A percentile compares a stretch with the other conserved stretches of the same genome.
Conservation (phyloP, 2,113 vertebrate genomes). For the Carassius gibelio region DNA sequence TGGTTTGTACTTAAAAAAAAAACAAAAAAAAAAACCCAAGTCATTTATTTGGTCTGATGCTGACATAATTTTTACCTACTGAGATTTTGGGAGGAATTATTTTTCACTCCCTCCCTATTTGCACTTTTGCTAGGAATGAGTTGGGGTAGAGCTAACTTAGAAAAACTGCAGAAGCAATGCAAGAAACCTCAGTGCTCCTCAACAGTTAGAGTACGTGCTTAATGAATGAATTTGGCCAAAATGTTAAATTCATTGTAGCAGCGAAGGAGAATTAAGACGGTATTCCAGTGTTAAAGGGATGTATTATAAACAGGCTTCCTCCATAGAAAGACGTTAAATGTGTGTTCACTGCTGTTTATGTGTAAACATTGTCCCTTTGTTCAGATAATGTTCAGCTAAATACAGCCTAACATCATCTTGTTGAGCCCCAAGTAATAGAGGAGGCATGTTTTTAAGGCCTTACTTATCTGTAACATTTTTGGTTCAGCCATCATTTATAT, state of each 20-base stretch:
- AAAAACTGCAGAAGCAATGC: conserved; percentile 41
- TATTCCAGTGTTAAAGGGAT: conserved; percentile 2
- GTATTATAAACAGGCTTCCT: conserved; percentile 1
- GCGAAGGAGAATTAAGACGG: neutral
- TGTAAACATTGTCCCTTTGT: conserved; percentile 27
- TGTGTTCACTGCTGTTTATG: conserved; percentile 23
- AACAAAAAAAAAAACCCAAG: neutral
- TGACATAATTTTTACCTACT: conserved; percentile 70
- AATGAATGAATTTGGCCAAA: neutral
- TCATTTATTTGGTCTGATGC: conserved; percentile 72
- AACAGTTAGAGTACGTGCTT: neutral
- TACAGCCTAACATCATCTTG: neutral
- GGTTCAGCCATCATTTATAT: neutral
- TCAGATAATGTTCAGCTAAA: conserved; percentile 19
- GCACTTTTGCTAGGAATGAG: conserved; percentile 45
- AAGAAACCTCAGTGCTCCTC: conserved; percentile 14
- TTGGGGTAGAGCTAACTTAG: conserved; percentile 30
- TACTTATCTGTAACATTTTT: neutral
- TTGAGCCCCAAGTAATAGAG: neutral
- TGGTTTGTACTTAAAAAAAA: conserved; percentile 68
- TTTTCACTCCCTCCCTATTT: conserved; percentile 33
- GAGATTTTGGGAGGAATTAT: conserved; percentile 27
- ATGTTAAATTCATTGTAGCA: neutral
- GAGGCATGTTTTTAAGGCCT: neutral
- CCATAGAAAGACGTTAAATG: neutral